Evolutionary conservation across 2,888 invertebrate genomes (phyloP), one percentile per base, ranked within the genome.

Genomic region (Didymodactylos carnosus): DNA sequence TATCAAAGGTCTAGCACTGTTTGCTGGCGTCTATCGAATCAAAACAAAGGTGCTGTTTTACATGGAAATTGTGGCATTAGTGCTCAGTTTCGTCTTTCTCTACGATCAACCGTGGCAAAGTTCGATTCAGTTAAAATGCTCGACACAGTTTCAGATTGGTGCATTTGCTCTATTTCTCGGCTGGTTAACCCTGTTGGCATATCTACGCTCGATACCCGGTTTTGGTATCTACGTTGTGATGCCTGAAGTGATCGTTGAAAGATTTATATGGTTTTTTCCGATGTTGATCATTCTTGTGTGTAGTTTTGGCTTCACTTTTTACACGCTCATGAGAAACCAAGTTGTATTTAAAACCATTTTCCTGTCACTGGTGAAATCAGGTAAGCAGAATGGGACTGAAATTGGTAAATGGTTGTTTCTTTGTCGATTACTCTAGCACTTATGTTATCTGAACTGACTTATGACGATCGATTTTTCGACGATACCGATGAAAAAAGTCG

Each of bases 191-290:
- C 77, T 83, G 7, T 77, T 83, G 7, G 78, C 83, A 72, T 81
- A 82, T 77, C 79, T 83, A 73, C 78, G 82, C 71, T 81, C 82
- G 75, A 78, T 83, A 72, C 83, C 83, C 2, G 77, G 78, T 62
- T 77, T 81, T 25, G 83, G 83, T 43, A 82, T 84, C 75, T 83
- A 82, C 77, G 81, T 83, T 25, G 82, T 83, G 39, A 83, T 84
- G 83, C 82, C 83, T 77, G 79, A 80, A 10, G 81, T 82, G 76
- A 80, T 83, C 62, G 77, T 82, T 27, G 77, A 78, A 40, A 84
- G 83, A 10, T 84, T 84, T 78, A 77, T 78, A 72, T 80, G 79
- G 49, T 83, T 83, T 78, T 81, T 80, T 76, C 75, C 81, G 27
- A 81, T 83, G 25, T 82, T 83, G 76, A 78, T 80, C 43, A 77